These are phyloP conservation scores for Cossypha polioptera DNA, from an alignment of 2,797 vertebrate genomes.

Conservation along the genomic window DNA sequence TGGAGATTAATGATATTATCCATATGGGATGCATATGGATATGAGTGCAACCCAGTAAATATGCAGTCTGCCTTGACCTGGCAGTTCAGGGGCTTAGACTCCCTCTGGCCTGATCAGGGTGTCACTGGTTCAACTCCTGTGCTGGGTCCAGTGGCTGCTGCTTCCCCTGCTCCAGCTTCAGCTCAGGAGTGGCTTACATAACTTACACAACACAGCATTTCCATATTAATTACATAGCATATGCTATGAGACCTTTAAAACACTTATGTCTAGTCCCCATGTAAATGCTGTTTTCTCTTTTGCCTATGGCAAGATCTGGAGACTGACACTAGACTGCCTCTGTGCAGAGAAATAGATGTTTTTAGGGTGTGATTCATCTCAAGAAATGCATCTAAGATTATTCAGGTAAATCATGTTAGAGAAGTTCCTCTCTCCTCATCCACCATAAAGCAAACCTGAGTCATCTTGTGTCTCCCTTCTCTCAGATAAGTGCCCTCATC, in stretches of 20 bases:
- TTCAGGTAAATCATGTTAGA: neutral
- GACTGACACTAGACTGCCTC: neutral
- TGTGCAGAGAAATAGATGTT: neutral
- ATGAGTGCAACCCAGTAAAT: neutral
- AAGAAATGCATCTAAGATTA: slow-evolving; percentile 5
- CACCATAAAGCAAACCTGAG: neutral
- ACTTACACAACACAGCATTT: neutral
- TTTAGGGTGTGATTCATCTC: neutral
- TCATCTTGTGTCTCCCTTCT: neutral
- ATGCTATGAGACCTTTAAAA: neutral
- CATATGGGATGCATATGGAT: neutral
- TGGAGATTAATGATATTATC: neutral
- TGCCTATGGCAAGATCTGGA: neutral
- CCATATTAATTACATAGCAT: neutral
- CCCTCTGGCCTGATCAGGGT: fast-evolving
- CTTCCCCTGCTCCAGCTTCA: neutral
- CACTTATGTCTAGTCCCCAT: neutral
- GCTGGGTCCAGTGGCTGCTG: neutral
- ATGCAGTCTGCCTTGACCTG: fast-evolving
- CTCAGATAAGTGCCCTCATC: neutral
- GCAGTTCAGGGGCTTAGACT: neutral
- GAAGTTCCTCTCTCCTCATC: neutral
- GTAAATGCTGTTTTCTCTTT: neutral
- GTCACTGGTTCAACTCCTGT: fast-evolving
- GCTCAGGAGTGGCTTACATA: no score